Evolutionary conservation across 2,113 vertebrate genomes (phyloP), one percentile per base, ranked within the genome.

Genomic region (Salvelinus sp.): DNA sequence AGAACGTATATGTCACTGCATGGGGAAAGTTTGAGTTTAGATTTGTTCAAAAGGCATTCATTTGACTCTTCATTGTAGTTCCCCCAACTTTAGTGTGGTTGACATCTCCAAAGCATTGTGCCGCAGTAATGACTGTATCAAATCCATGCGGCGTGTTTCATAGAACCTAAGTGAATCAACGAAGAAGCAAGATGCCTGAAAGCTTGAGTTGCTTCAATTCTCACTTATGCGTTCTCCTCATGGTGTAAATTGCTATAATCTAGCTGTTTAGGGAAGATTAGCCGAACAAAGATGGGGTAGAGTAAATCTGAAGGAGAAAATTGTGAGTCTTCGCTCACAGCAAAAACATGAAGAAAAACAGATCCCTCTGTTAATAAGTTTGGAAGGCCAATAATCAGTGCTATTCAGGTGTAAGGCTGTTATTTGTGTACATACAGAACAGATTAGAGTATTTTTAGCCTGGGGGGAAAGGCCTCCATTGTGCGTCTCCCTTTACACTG

Each of bases 371-470:
- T 76, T 80, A 79, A 72, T 75, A 89, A 88, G 70, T 89, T 87
- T 76, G 73, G 58, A 80, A 77, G 65, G 73, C 69, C 67, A 63
- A 77, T 84, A 90, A 92, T 91, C 88, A 87, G 27, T 72, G 75
- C 86, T 83, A 89, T 91, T 91, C 87, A 91, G 85, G 84, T 90
- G 79, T 83, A 86, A 77, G 74, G 50, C 83, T 77, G 80, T 82
- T 86, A 74, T 90, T 90, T 84, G 70, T 84, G 83, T 77, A 87
- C 84, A 88, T 87, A 86, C 88, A 86, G 83, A 85, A 82, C 85
- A 85, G 91, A 92, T 92, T 88, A 81, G 83, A 86, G 86, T 91
- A 91, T 92, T 91, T 92, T 92, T 93, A 91, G 88, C 88, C 84
- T 76, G 74, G 47, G 81, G 69, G 57, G 87, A 84, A 0, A 9